Evolutionary conservation across 2,797 vertebrate genomes (phyloP).

Genomic region (Sebastes diaconus): DNA sequence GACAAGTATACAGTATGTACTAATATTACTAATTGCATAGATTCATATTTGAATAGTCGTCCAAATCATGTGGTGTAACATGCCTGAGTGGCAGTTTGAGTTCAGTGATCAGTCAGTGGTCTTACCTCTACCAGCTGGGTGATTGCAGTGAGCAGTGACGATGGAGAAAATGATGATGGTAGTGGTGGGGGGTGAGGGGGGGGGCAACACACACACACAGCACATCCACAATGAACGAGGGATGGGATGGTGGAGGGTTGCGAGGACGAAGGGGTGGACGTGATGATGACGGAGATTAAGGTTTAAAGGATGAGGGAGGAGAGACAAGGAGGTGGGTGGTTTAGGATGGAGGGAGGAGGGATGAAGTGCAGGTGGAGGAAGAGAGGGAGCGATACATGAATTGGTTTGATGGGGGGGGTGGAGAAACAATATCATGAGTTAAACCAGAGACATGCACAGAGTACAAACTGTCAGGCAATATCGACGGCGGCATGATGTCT

Average conservation of each 20-base stretch:
- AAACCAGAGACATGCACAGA: slow-evolving; percentile 80
- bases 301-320: slow-evolving; percentile 5
- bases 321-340: slow-evolving; percentile 22
- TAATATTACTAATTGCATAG: background rate
- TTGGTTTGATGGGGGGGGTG: slow-evolving; percentile 63
- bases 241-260: slow-evolving; percentile 48
- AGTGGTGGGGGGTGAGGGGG: background rate
- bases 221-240: slow-evolving; percentile 80
- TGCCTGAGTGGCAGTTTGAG: slow-evolving; percentile 40
- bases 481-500: slow-evolving; percentile 21
- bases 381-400: slow-evolving; percentile 32
- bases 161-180: slow-evolving; percentile 74
- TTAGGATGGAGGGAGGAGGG: slow-evolving; percentile 26
- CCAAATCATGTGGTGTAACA: slow-evolving; percentile 1
- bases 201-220: slow-evolving; percentile 80
- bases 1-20: background rate
- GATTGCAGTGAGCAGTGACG: slow-evolving; percentile 82
- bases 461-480: slow-evolving; percentile 55
- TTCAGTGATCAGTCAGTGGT: slow-evolving; percentile 39
- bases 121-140: slow-evolving; percentile 88
- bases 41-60: background rate
- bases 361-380: slow-evolving; percentile 13
- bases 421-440: slow-evolving; percentile 84
- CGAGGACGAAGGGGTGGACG: slow-evolving; percentile 1
- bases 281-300: slow-evolving; percentile 12